A percentile compares a stretch with the other conserved stretches of the same genome.
Evolutionary conservation across 2,113 vertebrate species (phyloP).

Genomic region (Erpornis zantholeuca): DNA sequence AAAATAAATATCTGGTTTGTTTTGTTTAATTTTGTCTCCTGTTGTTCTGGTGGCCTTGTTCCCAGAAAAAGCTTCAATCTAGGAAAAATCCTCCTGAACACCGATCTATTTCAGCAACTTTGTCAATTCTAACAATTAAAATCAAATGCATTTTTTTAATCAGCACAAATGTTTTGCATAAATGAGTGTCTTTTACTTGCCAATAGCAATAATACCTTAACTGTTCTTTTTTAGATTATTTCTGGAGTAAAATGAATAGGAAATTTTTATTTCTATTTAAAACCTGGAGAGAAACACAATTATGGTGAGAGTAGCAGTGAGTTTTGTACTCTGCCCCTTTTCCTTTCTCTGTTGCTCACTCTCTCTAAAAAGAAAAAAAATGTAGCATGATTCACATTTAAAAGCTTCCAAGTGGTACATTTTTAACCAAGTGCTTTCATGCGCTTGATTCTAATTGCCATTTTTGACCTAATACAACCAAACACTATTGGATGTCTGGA

Average conservation of each 20-base stretch:
- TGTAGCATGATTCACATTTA: not conserved
- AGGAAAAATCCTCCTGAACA: not conserved
- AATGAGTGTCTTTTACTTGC: not conserved
- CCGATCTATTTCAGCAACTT: not conserved
- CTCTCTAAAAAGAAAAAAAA: not conserved
- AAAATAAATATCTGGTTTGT: conserved; percentile 49
- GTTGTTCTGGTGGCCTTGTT: conserved; percentile 30
- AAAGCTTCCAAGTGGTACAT: conserved; percentile 23
- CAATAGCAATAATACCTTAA: not conserved
- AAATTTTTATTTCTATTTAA: not conserved
- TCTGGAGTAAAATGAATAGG: not conserved
- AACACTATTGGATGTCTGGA: not conserved
- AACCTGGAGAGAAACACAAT: not conserved
- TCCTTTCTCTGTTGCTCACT: not conserved
- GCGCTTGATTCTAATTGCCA: not conserved
- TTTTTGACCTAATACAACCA: conserved; percentile 16
- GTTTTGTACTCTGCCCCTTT: not conserved
- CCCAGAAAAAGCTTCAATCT: not conserved
- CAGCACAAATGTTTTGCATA: not conserved
- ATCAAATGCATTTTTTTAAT: not conserved
- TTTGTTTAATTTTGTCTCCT: conserved; percentile 30
- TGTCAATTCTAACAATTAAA: not conserved
- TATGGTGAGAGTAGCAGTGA: not conserved
- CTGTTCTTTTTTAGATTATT: not conserved
- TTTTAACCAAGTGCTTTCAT: conserved; percentile 46